Evolutionary conservation across 2,888 invertebrate genomes (phyloP).

Genomic region (Sinhomidia bicolor): DNA sequence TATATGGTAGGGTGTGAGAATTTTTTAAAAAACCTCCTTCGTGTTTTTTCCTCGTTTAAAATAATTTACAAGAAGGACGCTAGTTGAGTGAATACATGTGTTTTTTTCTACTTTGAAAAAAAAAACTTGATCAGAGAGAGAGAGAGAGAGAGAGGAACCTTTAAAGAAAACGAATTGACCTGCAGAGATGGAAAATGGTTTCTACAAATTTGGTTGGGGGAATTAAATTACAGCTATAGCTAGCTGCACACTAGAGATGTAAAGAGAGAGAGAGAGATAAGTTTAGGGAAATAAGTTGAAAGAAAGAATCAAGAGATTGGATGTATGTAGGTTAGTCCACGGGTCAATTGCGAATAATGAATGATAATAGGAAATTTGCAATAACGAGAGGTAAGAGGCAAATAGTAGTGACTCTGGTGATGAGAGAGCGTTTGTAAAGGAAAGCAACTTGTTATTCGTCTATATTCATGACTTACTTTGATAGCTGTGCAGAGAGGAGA

Average conservation of each 20-base stretch:
- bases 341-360: not conserved
- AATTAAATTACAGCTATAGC: too few relatives aligned
- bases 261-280: too few relatives aligned
- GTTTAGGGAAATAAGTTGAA: too few relatives aligned
- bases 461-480: slow-evolving; percentile 87
- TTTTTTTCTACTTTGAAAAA: too few relatives aligned
- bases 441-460: too few relatives aligned
- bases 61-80: slow-evolving; percentile 32
- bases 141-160: too few relatives aligned
- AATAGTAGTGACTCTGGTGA: not conserved
- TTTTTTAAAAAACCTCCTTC: not conserved
- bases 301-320: too few relatives aligned
- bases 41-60: not conserved
- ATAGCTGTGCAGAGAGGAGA: slow-evolving; percentile 91
- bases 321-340: not conserved
- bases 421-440: not conserved
- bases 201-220: slow-evolving; percentile 27
- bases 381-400: not conserved
- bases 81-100: too few relatives aligned
- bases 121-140: too few relatives aligned
- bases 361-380: too few relatives aligned
- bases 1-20: too few relatives aligned
- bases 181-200: slow-evolving; percentile 6
- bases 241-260: too few relatives aligned
- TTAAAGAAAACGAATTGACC: not conserved